Conservation (phyloP, 2,113 vertebrate species). For the Plecotus auritus region DNA sequence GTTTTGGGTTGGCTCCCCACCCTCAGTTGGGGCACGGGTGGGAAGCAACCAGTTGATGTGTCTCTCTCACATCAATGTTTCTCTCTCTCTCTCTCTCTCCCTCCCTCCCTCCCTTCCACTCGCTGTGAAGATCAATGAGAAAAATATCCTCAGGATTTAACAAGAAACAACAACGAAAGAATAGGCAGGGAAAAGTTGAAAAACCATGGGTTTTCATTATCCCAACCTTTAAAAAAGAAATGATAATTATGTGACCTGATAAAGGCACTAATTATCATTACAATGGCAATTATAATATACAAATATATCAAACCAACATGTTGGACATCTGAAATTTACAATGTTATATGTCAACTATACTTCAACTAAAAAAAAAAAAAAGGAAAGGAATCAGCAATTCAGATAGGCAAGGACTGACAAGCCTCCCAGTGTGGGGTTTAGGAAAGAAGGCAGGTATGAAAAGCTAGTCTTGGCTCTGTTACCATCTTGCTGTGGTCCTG, state of each 20-base stretch:
- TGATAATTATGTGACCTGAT: not conserved
- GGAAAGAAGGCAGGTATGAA: not conserved
- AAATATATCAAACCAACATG: not conserved
- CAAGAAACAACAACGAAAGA: too few relatives aligned
- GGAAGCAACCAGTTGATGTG: too few relatives aligned
- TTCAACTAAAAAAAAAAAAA: not conserved
- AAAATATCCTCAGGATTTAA: too few relatives aligned
- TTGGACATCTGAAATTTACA: not conserved
- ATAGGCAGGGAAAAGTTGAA: too few relatives aligned
- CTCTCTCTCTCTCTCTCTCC: too few relatives aligned
- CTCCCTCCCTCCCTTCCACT: too few relatives aligned
- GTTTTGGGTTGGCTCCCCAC: too few relatives aligned
- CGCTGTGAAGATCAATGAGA: too few relatives aligned
- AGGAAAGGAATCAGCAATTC: not conserved
- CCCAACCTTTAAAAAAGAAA: not conserved
- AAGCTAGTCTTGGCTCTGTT: not conserved
- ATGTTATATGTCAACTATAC: not conserved
- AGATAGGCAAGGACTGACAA: not conserved
- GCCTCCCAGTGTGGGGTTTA: fast-evolving
- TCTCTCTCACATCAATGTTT: too few relatives aligned
- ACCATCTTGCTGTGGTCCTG: not conserved
- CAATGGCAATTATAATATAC: not conserved
- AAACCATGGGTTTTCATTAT: not conserved
- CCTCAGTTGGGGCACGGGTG: too few relatives aligned
- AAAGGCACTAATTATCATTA: not conserved